Conservation (phyloP, 2,113 vertebrate genomes). For the Sphyrna mokarran region DNA sequence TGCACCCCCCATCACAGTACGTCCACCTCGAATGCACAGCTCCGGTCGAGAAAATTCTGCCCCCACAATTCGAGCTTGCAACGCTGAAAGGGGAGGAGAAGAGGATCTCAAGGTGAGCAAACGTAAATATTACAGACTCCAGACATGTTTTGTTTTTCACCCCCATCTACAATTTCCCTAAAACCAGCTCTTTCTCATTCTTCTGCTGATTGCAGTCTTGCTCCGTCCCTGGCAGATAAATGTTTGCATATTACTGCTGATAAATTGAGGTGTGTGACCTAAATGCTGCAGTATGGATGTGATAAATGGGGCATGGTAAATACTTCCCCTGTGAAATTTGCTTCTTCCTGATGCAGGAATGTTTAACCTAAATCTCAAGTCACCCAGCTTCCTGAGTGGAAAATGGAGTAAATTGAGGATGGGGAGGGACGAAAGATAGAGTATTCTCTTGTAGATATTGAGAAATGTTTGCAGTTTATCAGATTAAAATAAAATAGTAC, state of each 20-base stretch:
- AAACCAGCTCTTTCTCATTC: not conserved
- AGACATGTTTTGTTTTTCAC: no score
- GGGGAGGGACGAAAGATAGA: not conserved
- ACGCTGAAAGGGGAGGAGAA: conserved; percentile 62
- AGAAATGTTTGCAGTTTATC: not conserved
- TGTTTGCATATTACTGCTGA: not conserved
- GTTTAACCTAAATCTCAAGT: not conserved
- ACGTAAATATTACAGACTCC: conserved; percentile 45
- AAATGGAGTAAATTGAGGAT: not conserved
- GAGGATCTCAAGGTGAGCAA: conserved; percentile 74
- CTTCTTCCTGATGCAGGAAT: not conserved
- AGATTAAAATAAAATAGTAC: not conserved
- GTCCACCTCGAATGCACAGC: conserved; percentile 57
- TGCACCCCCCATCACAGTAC: conserved; percentile 55
- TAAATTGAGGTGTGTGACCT: not conserved
- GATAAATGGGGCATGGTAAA: not conserved
- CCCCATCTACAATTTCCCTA: not conserved
- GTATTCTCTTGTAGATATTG: not conserved
- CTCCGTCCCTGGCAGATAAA: not conserved
- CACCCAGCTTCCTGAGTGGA: not conserved
- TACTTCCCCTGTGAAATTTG: not conserved
- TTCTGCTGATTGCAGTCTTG: not conserved
- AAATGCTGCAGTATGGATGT: not conserved
- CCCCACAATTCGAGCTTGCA: conserved; percentile 55
- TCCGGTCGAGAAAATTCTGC: conserved; percentile 56